Percentiles rank a stretch among this genome's conserved stretches.
Evolutionary conservation across 2,888 invertebrate genomes (phyloP).

Genomic region (Bombylius major): DNA sequence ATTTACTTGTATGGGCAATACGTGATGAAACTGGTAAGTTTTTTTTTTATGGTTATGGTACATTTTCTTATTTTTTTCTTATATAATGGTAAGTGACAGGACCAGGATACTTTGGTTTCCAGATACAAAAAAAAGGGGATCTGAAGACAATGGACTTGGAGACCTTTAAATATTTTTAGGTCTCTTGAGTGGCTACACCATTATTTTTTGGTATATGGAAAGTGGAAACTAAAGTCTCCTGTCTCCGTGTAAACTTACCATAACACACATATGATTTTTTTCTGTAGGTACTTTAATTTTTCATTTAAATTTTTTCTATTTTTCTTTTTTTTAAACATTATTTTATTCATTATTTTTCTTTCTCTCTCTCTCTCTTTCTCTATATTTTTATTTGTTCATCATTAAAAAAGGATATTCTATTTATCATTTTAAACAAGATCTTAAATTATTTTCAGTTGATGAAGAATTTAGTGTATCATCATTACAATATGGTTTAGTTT

Average conservation of each 20-base stretch:
- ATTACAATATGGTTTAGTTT: slow-evolving; percentile 58
- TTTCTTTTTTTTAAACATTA: not conserved
- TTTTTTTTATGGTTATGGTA: too few species aligned
- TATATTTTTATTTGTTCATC: too few species aligned
- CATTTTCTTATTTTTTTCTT: not conserved
- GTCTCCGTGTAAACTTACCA: too few species aligned
- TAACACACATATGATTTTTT: too few species aligned
- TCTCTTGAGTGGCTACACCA: too few species aligned
- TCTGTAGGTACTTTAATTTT: not conserved
- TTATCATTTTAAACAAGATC: too few species aligned
- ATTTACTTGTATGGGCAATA: slow-evolving; percentile 95
- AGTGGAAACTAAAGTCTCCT: too few species aligned
- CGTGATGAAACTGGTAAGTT: slow-evolving; percentile 83
- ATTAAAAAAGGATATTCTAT: too few species aligned
- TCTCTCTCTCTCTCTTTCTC: too few species aligned
- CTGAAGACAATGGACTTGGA: not conserved
- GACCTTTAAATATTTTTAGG: slow-evolving; percentile 1
- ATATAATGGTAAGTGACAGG: not conserved
- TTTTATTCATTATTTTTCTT: too few species aligned
- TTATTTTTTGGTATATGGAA: too few species aligned
- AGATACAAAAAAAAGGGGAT: not conserved
- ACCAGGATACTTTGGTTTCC: not conserved
- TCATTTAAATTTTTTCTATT: not conserved
- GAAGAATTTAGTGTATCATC: slow-evolving; percentile 58
- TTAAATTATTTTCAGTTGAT: slow-evolving; percentile 47